Conservation (phyloP, 1,140 invertebrate genomes). For the Lasioglossum albipes region DNA sequence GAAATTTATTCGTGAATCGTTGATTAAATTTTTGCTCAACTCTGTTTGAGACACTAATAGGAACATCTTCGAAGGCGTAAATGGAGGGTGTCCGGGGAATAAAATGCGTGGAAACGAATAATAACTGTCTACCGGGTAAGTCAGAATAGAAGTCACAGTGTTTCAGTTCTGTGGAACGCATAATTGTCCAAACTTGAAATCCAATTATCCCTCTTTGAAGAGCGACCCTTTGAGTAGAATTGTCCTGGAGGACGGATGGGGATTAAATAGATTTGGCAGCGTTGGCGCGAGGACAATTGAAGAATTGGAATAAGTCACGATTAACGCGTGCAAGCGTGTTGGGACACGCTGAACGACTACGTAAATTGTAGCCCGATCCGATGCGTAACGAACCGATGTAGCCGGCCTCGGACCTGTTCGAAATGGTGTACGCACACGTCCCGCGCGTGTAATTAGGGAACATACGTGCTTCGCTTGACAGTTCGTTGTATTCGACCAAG, state of each 20-base stretch:
- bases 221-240: background rate
- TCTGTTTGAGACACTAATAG: too few species aligned
- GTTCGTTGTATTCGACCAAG: constrained; percentile 40
- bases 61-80: too few species aligned
- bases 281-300: constrained; percentile 29
- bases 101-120: too few species aligned
- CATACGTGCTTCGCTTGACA: constrained; percentile 45
- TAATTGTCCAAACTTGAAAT: background rate
- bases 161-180: background rate
- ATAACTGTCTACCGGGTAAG: background rate
- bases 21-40: too few species aligned
- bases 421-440: constrained; percentile 49
- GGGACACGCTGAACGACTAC: background rate
- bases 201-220: background rate
- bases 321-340: constrained; percentile 25
- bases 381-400: constrained; percentile 36
- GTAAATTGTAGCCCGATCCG: constrained; percentile 48
- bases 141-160: background rate
- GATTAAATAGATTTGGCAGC: constrained; percentile 19
- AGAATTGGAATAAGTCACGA: constrained; percentile 41
- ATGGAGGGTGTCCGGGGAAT: too few species aligned
- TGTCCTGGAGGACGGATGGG: background rate
- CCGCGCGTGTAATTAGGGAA: constrained; percentile 45
- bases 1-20: too few species aligned
- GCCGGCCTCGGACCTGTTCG: constrained; percentile 19